These are phyloP conservation scores for Rhaphigaster nebulosa DNA, from an alignment of 2,888 invertebrate genomes.

Conservation along the genomic window DNA sequence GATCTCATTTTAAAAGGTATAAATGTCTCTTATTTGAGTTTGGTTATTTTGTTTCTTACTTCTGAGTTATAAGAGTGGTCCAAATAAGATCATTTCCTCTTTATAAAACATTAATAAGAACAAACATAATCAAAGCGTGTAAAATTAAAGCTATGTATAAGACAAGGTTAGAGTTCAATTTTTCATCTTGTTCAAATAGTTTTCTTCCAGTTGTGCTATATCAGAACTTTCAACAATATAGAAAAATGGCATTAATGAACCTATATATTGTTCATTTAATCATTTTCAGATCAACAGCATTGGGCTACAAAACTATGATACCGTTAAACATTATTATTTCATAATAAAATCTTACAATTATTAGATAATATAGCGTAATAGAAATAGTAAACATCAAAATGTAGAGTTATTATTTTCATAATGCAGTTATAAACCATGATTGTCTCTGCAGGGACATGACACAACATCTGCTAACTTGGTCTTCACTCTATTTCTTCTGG, in stretches of 20 bases:
- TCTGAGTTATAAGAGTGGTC: too few relatives aligned
- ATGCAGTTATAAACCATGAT: background rate
- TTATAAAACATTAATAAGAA: too few relatives aligned
- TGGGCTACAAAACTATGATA: background rate
- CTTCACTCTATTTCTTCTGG: conserved; percentile 50
- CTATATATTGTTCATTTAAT: background rate
- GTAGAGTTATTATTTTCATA: background rate
- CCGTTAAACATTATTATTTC: background rate
- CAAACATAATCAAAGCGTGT: too few relatives aligned
- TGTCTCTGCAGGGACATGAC: conserved; percentile 58
- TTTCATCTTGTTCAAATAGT: too few relatives aligned
- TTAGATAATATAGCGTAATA: background rate
- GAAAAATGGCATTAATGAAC: background rate
- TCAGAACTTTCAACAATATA: too few relatives aligned
- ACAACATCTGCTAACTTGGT: conserved; percentile 56
- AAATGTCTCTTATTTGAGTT: too few relatives aligned
- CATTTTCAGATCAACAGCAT: background rate
- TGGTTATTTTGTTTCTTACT: too few relatives aligned
- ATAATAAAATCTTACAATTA: background rate
- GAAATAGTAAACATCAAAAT: background rate
- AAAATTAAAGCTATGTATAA: too few relatives aligned
- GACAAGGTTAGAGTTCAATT: too few relatives aligned
- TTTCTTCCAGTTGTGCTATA: too few relatives aligned
- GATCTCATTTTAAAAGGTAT: background rate
- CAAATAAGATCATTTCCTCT: too few relatives aligned